Conservation (phyloP, 2,113 vertebrate species). For the Paralichthys olivaceus region DNA sequence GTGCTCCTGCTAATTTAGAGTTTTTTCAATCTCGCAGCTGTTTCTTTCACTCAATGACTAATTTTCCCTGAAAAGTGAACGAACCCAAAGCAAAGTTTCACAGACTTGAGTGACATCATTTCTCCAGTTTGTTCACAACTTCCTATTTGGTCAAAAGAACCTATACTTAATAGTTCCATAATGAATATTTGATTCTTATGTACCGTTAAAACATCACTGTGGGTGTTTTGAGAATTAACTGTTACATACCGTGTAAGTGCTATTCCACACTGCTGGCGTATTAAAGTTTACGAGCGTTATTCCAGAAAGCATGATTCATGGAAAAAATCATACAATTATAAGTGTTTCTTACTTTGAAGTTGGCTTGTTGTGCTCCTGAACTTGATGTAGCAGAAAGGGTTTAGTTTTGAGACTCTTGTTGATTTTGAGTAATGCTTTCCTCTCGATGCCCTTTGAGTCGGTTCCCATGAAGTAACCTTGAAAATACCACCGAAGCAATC, state of each 20-base stretch:
- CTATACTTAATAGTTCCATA: constrained; percentile 65
- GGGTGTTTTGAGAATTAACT: constrained; percentile 59
- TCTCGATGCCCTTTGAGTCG: constrained; percentile 48
- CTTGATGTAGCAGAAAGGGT: constrained; percentile 64
- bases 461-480: constrained; percentile 39
- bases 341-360: constrained; percentile 62
- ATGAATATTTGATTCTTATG: constrained; percentile 47
- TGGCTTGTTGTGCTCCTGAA: constrained; percentile 49
- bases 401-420: constrained; percentile 66
- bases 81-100: constrained; percentile 55
- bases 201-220: constrained; percentile 57
- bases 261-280: constrained; percentile 53
- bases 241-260: constrained; percentile 49
- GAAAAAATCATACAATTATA: constrained; percentile 36
- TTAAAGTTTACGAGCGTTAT: constrained; percentile 58
- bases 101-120: constrained; percentile 68
- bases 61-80: constrained; percentile 32
- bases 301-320: constrained; percentile 64
- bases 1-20: neutral
- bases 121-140: constrained; percentile 69
- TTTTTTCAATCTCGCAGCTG: constrained; percentile 46
- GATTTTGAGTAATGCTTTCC: constrained; percentile 51
- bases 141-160: constrained; percentile 52
- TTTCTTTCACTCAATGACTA: constrained; percentile 38
- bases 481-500: constrained; percentile 54